phyloP scores from a whole-genome alignment of 1,140 invertebrate species.

The Cotesia glomerata region DNA sequence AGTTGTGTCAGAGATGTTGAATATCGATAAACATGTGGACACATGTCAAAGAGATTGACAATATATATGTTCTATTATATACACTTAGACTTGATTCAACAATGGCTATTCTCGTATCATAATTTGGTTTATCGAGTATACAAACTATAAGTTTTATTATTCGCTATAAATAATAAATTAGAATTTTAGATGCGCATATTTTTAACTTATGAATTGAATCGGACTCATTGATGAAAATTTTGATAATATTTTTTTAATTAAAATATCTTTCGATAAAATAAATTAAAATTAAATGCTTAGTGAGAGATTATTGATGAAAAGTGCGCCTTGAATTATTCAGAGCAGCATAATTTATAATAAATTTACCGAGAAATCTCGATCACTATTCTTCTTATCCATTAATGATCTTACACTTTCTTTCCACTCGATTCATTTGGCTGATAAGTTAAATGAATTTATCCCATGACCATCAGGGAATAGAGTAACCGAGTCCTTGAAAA shows the following conservation, averaged over 20 bases:
- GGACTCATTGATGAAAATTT: neutral
- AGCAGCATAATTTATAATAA: no score
- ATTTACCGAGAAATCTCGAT: neutral
- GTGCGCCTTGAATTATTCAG: no score
- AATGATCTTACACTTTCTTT: neutral
- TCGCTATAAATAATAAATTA: no score
- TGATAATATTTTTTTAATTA: neutral
- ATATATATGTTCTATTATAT: neutral
- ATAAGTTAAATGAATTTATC: slow-evolving; percentile 1
- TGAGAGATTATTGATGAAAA: no score
- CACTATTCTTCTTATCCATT: neutral
- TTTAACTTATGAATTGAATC: no score
- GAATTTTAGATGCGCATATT: no score
- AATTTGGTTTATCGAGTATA: no score
- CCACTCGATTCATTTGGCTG: neutral
- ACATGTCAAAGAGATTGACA: neutral
- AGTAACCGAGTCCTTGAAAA: neutral
- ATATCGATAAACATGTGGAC: slow-evolving; percentile 1
- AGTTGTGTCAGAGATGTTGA: slow-evolving; percentile 3
- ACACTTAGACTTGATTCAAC: neutral
- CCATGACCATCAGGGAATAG: slow-evolving; percentile 1
- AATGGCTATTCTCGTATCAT: neutral
- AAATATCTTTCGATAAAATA: no score
- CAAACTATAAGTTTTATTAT: no score
- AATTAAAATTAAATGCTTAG: no score